A percentile compares a stretch with the other conserved stretches of the same genome.
Conservation (phyloP, 2,888 invertebrate species). For the Leptothorax acervorum region DNA sequence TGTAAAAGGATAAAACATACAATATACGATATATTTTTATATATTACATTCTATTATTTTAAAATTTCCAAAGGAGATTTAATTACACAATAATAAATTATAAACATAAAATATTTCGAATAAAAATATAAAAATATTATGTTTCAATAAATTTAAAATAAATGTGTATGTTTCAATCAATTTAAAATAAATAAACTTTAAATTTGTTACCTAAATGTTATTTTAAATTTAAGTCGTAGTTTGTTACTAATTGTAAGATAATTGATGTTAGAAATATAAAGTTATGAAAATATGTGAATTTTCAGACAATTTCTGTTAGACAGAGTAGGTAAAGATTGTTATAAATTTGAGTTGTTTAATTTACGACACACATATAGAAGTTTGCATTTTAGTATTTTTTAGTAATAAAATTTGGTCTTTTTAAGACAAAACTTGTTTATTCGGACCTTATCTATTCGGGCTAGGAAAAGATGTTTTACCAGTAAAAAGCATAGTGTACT, state of each 20-base stretch:
- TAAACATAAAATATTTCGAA: not conserved
- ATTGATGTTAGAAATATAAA: not conserved
- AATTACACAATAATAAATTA: not conserved
- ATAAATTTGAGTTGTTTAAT: slow-evolving; percentile 1
- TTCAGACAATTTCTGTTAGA: not conserved
- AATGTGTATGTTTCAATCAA: not conserved
- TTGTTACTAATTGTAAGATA: not conserved
- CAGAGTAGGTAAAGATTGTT: no score
- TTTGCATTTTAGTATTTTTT: not conserved
- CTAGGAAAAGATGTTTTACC: not conserved
- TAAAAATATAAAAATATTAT: not conserved
- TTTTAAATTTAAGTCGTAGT: not conserved
- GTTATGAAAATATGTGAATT: not conserved
- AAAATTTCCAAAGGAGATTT: not conserved
- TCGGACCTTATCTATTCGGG: not conserved
- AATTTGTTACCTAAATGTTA: not conserved
- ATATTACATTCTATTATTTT: not conserved
- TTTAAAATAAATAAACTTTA: not conserved
- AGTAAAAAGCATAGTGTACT: slow-evolving; percentile 24
- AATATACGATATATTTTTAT: not conserved
- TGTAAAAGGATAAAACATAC: not conserved
- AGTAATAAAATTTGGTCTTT: not conserved
- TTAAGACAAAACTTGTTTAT: slow-evolving; percentile 11
- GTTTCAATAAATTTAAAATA: not conserved
- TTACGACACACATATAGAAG: not conserved